These are phyloP conservation scores for Heterotilapia buettikoferi DNA, from an alignment of 2,113 vertebrate species.

Conservation along the genomic window DNA sequence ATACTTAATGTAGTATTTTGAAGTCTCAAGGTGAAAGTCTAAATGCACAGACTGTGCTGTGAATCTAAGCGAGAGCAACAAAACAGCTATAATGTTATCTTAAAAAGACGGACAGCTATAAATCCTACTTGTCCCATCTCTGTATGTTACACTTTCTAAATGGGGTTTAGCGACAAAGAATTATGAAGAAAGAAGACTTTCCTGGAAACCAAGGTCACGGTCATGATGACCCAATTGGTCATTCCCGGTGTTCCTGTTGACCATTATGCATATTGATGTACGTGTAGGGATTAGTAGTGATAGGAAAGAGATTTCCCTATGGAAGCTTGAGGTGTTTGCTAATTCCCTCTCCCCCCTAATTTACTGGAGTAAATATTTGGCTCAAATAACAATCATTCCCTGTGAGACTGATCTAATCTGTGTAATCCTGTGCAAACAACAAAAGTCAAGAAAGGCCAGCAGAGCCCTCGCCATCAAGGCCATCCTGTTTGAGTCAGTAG, in stretches of 20 bases:
- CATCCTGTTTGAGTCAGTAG: not conserved
- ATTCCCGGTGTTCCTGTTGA: not conserved
- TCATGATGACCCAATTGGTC: not conserved
- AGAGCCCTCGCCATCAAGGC: not conserved
- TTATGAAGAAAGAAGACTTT: not conserved
- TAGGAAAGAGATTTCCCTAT: constrained; percentile 13
- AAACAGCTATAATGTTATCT: not conserved
- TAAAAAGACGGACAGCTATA: not conserved
- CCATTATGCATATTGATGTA: not conserved
- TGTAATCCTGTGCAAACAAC: constrained; percentile 41
- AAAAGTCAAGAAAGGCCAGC: constrained; percentile 39
- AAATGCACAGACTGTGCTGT: not conserved
- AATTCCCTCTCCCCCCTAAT: constrained; percentile 29
- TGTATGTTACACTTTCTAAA: not conserved
- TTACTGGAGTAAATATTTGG: constrained; percentile 54
- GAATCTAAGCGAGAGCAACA: not conserved
- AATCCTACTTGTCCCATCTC: not conserved
- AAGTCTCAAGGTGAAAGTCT: not conserved
- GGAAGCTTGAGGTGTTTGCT: constrained; percentile 19
- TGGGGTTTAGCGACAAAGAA: constrained; percentile 16
- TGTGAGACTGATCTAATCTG: constrained; percentile 27
- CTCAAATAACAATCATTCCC: constrained; percentile 56
- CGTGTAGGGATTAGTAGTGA: constrained; percentile 27
- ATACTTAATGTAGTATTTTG: not conserved
- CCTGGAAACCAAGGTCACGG: not conserved